Evolutionary conservation across 37 sponge, comb jelly and placozoan species (phyloP).

Genomic region (Haliclona indistincta): DNA sequence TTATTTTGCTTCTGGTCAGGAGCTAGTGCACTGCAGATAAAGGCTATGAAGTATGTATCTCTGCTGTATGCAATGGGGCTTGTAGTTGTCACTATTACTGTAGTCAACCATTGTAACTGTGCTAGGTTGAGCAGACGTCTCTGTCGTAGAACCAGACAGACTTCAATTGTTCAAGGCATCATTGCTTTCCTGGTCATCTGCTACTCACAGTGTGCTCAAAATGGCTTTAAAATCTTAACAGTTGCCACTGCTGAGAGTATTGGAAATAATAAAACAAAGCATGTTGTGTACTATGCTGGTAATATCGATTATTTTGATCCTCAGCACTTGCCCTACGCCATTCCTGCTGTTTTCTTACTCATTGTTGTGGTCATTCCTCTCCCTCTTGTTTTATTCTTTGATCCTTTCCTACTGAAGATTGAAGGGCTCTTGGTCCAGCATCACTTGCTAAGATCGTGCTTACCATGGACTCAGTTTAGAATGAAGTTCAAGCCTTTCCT

Average conservation of each 20-base stretch:
- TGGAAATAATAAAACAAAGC: neutral
- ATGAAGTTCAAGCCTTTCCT: neutral
- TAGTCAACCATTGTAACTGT: constrained; percentile 2
- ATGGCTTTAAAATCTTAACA: constrained; percentile 32
- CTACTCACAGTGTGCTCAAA: constrained; percentile 37
- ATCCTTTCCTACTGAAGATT: neutral
- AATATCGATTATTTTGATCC: neutral
- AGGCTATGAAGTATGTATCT: constrained; percentile 38
- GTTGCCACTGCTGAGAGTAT: neutral
- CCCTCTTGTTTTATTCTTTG: neutral
- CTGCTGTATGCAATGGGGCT: constrained; percentile 35
- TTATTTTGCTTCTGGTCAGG: constrained; percentile 46
- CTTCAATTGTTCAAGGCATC: constrained; percentile 25
- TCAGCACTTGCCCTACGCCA: neutral
- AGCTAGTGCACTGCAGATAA: constrained; percentile 37
- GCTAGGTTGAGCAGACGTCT: neutral
- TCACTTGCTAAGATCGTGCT: neutral
- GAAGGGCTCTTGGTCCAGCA: neutral
- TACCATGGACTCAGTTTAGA: neutral
- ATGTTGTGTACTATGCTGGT: neutral
- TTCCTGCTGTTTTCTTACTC: neutral
- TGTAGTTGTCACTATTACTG: neutral
- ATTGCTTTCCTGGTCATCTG: constrained; percentile 44
- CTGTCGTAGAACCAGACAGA: neutral
- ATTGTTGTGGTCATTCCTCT: neutral